Base-by-base conservation (phyloP, 1,140 invertebrate species). In the Zaprionus nigranus region DNA sequence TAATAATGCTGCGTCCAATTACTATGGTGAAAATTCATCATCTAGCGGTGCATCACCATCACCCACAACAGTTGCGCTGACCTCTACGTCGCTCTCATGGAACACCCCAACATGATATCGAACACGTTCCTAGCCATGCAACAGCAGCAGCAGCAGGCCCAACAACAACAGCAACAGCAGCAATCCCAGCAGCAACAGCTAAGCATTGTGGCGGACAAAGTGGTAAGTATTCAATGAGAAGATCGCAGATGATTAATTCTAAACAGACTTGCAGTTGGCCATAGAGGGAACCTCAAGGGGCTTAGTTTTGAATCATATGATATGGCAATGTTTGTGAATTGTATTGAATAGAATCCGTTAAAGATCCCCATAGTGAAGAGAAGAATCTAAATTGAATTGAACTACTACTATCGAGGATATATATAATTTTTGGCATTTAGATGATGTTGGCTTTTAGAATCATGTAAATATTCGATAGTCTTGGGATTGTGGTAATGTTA, bases 91-190 rank as follows among this genome's bases (percentile, higher is more conserved):
- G 65, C 61, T 92, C 24, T 82, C 82, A 71, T 92, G 91, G 91
- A 92, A 92, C 65, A 80, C 88, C 91, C 91, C 46, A 82, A 82
- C 20, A 92, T 92, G 91, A 81, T 92, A 77, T 91, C 91, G n/a
- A 92, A 92, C 67, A 92, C 91, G 38, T 92, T 92, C 75, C 73
- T 92, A 64, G 91, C 91, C 54, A 92, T 92, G 91, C 88, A 92
- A 63, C 91, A 92, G 69, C 91, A 92, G 59, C 90, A 91, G 64
- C 91, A 92, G 51, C 82, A 86, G 59, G 87, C 90, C 7, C 87
- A 92, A 43, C 90, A 92, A 46, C 79, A 84, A 59, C 81, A 83
- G 24, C 82, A 88, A 38, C 81, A 88, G 63, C 85, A 90, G 22
- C 85, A 90, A 36, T 49, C 62, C 30, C 78, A 80, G 22, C 84